Base-by-base conservation (phyloP, 1,140 invertebrate genomes). In the Campoletis sonorensis region DNA sequence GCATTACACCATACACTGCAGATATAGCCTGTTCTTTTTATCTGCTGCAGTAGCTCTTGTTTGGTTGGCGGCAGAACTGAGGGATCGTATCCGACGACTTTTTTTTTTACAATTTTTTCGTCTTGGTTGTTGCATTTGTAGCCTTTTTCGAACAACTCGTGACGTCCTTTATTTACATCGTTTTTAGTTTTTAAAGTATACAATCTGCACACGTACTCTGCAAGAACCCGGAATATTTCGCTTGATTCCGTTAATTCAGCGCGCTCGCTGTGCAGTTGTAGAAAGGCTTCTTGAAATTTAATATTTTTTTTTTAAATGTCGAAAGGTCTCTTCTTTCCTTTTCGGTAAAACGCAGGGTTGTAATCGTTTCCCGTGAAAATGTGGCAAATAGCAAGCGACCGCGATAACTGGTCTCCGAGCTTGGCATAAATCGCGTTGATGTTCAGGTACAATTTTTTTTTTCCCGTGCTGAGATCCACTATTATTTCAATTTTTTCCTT, bases 1-100 rank as follows among this genome's bases (percentile, higher is more conserved):
- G 84, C 80, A 81, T 84, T 85, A 67, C 82, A 84, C 84, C 84
- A 84, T 70, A 85, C 40, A 82, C 61, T 79, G 27, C 67, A 27
- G 37, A 83, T 84, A 37, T 68, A 81, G 61, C 61, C 16, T 26
- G 82, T 81, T 79, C 70, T 27, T 79, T 84, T 84, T 15, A 83
- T 80, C 67, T 85, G 75, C 72, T 83, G 82, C 40, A 80, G 79
- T 21, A 83, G 33, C 71, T 82, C 79, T 83, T 83, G 27, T 82
- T 83, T 83, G 30, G 82, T 85, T 80, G 84, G 82, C 49, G 84
- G 84, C 51, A 85, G 70, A 83, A 49, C 77, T n/a, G 80, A 80
- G 40, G 82, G 77, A 80, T 85, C 78, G 49, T 78, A 82, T 80
- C 82, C 82, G 68, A 80, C 64, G 10, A 83, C 78, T 37, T 80